Evolutionary conservation across 2,113 vertebrate species (phyloP).

Genomic region (Chlamydotis undulata): DNA sequence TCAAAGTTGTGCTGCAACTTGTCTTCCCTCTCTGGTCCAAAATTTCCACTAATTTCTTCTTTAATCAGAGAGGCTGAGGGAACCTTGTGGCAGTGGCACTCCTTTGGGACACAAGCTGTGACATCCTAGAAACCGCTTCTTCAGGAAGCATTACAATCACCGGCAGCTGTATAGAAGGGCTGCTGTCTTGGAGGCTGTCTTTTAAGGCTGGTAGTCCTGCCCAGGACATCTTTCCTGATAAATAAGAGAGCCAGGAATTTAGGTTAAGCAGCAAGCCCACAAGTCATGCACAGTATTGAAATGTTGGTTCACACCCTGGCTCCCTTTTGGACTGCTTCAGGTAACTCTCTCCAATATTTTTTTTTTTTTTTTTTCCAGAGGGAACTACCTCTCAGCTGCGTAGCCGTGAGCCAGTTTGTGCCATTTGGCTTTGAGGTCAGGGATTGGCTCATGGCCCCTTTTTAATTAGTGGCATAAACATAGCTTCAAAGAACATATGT

Average conservation of each 20-base stretch:
- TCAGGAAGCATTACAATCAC: not conserved
- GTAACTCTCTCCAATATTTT: not conserved
- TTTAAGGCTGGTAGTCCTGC: not conserved
- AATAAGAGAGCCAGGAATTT: not conserved
- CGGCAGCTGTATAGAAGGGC: not conserved
- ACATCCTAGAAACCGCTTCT: not conserved
- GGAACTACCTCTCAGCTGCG: not conserved
- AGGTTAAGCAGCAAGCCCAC: not conserved
- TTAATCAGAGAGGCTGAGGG: not conserved
- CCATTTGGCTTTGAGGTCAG: not conserved
- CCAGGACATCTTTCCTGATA: not conserved
- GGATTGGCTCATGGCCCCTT: not conserved
- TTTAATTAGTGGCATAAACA: slow-evolving; percentile 20
- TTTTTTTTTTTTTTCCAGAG: not conserved
- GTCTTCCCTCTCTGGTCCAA: not conserved
- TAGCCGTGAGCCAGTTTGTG: not conserved
- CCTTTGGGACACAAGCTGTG: not conserved
- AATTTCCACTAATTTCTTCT: not conserved
- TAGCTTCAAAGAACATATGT: slow-evolving; percentile 18
- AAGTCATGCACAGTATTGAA: not conserved
- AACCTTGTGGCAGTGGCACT: not conserved
- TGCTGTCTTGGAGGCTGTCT: not conserved
- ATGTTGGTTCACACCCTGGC: not conserved
- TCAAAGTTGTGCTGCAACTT: not conserved
- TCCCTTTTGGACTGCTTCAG: not conserved